phyloP scores from a whole-genome alignment of 2,888 invertebrate genomes.

The Acronicta psi region DNA sequence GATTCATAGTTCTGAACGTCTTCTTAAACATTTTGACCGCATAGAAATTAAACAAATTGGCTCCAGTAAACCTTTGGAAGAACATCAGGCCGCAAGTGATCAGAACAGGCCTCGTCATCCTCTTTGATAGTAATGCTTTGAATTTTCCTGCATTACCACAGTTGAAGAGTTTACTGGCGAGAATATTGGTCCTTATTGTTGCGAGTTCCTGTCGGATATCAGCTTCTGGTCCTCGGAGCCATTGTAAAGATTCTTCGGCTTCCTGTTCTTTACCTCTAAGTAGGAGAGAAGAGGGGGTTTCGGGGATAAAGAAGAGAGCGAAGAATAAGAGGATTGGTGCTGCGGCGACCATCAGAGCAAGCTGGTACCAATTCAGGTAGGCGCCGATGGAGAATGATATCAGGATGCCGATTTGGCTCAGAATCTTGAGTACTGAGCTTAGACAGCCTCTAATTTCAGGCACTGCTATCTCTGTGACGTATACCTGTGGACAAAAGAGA shows the following conservation, averaged over 20 bases:
- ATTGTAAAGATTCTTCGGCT: conserved; percentile 92
- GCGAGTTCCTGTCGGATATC: conserved; percentile 93
- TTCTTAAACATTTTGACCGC: conserved; percentile 95
- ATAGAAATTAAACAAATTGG: conserved; percentile 95
- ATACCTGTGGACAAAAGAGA: conserved; percentile 90
- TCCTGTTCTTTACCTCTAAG: conserved; percentile 93
- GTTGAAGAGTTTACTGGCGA: conserved; percentile 82
- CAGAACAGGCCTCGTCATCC: conserved; percentile 91
- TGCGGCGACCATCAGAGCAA: conserved; percentile 93
- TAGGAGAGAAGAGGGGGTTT: conserved; percentile 95
- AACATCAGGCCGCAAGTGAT: conserved; percentile 96
- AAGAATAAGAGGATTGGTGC: conserved; percentile 93
- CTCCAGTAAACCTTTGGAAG: conserved; percentile 95
- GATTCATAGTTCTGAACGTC: conserved; percentile 94
- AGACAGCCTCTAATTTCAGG: conserved; percentile 95
- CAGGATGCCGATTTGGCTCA: conserved; percentile 95
- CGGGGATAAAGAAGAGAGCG: conserved; percentile 94
- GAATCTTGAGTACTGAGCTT: conserved; percentile 95
- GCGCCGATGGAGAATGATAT: conserved; percentile 95
- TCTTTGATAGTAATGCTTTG: conserved; percentile 78
- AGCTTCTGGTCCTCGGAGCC: conserved; percentile 93
- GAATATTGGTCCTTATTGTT: conserved; percentile 92
- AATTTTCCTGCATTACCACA: conserved; percentile 75
- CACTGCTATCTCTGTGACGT: conserved; percentile 96
- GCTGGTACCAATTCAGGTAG: conserved; percentile 94